phyloP scores from a whole-genome alignment of 2,113 vertebrate genomes.

The Bungarus multicinctus region DNA sequence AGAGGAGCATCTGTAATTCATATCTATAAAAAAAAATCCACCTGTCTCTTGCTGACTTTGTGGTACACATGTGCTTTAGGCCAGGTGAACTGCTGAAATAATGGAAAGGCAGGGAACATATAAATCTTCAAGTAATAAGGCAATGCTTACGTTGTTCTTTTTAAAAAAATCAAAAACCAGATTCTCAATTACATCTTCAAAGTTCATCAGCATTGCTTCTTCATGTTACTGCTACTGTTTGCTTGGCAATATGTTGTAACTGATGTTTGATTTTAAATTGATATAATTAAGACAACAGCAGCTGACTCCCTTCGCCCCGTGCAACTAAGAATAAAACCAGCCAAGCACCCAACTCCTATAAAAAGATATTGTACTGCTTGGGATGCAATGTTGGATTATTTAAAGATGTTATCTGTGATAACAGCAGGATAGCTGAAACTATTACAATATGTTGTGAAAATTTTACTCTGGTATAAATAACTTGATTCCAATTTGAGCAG shows the following conservation, averaged over 20 bases:
- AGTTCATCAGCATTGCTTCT: constrained; percentile 41
- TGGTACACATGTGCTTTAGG: constrained; percentile 62
- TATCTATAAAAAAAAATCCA: constrained; percentile 43
- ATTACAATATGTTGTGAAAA: constrained; percentile 57
- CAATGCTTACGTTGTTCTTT: constrained; percentile 60
- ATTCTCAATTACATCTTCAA: constrained; percentile 61
- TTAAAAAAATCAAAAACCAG: constrained; percentile 60
- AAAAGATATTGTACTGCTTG: constrained; percentile 37
- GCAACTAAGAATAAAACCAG: constrained; percentile 31
- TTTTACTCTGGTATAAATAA: constrained; percentile 63
- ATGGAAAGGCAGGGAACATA: constrained; percentile 54
- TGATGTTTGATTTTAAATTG: constrained; percentile 50
- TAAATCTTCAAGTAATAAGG: constrained; percentile 68
- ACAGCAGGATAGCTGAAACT: constrained; percentile 60
- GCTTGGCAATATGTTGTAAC: constrained; percentile 29
- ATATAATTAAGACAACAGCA: constrained; percentile 42
- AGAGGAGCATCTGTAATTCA: constrained; percentile 62
- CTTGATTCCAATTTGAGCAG: constrained; percentile 57
- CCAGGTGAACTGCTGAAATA: constrained; percentile 64
- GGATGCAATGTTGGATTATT: constrained; percentile 44
- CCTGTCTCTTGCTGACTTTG: constrained; percentile 44
- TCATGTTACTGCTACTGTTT: constrained; percentile 37
- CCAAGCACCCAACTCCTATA: constrained; percentile 48
- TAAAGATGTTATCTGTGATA: constrained; percentile 39
- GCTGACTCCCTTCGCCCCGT: constrained; percentile 13